Base-by-base conservation (phyloP, 2,797 vertebrate genomes). In the Toxotes lorentzi region DNA sequence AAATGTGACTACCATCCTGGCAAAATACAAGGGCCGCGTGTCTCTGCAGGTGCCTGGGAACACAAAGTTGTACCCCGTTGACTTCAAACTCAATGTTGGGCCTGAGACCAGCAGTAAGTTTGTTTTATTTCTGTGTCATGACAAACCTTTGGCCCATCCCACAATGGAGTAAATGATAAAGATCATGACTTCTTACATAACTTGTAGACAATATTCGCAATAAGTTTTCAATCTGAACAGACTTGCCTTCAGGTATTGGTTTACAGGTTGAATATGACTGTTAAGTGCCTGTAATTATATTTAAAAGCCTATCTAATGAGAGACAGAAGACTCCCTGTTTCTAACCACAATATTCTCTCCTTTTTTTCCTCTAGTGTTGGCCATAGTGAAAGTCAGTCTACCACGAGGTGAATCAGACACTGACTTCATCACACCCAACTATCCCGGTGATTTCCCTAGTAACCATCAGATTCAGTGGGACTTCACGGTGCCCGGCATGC, bases 401-500 rank as follows among this genome's bases (percentile, higher is more conserved):
- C 94, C 95, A 0, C 91, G 79, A 0, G 96, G 96, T 7, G 88
- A 94, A 7, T 94, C 95, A 0, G 47, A 94, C 6, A 94, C 92
- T 0, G 65, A 79, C 4, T 92, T 99, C 68, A 90, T 96, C 93
- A 95, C 97, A 0, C 93, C 97, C 40, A 96, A 97, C 91, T 98
- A 96, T 66, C 95, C 96, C 0, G 0, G 1, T 0, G 90, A 93
- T 45, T 96, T 99, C 70, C 97, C 97, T 0, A 89, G 95, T 61
- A 83, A 94, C 0, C 90, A 96, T 73, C 92, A 95, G 64, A 96
- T 97, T 93, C 95, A 89, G 0, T 99, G 98, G 98, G 93, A 96
- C 79, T 97, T 99, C 30, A 69, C 81, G 0, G 43, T 99, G 21
- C 97, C 97, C 0, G 78, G 87, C 2, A 95, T 88, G 88, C 94